These are phyloP conservation scores for Tachina fera DNA, from an alignment of 2,888 invertebrate species.

Conservation along the genomic window DNA sequence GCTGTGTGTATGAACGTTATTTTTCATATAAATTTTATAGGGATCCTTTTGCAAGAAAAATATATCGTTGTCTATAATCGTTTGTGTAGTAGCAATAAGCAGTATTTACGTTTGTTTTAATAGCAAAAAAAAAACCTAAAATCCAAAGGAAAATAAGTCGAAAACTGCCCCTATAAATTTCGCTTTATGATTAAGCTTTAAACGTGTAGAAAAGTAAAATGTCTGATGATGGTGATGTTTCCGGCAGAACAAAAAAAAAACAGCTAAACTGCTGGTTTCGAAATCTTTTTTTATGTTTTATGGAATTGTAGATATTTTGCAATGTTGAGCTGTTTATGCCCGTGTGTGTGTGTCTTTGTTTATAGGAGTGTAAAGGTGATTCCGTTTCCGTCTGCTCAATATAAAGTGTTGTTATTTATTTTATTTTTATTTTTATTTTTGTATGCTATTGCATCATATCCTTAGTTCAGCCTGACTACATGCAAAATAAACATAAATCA, in stretches of 20 bases:
- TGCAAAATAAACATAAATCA: slow-evolving; percentile 81
- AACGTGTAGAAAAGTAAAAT: slow-evolving; percentile 40
- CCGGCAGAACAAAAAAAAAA: slow-evolving; percentile 7
- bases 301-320: slow-evolving; percentile 34
- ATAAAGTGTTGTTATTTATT: slow-evolving; percentile 55
- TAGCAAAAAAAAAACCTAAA: not conserved
- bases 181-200: slow-evolving; percentile 57
- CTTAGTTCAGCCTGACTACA: slow-evolving; percentile 66
- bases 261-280: slow-evolving; percentile 37
- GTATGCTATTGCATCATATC: slow-evolving; percentile 40
- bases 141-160: slow-evolving; percentile 23
- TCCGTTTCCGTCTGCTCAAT: slow-evolving; percentile 65
- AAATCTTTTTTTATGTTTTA: slow-evolving; percentile 27
- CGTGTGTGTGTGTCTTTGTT: slow-evolving; percentile 22
- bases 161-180: slow-evolving; percentile 54
- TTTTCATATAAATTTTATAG: slow-evolving; percentile 17
- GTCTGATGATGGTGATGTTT: slow-evolving; percentile 17
- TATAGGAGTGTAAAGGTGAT: slow-evolving; percentile 55
- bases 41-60: slow-evolving; percentile 36
- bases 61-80: slow-evolving; percentile 30
- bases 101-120: slow-evolving; percentile 29
- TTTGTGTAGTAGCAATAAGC: slow-evolving; percentile 47
- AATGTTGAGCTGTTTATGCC: slow-evolving; percentile 14
- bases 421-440: slow-evolving; percentile 67
- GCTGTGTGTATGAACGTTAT: slow-evolving; percentile 31